Percentiles rank a stretch among this genome's conserved stretches.
These are phyloP conservation scores for Nasonia oneida DNA, from an alignment of 2,888 invertebrate species.

Conservation along the genomic window DNA sequence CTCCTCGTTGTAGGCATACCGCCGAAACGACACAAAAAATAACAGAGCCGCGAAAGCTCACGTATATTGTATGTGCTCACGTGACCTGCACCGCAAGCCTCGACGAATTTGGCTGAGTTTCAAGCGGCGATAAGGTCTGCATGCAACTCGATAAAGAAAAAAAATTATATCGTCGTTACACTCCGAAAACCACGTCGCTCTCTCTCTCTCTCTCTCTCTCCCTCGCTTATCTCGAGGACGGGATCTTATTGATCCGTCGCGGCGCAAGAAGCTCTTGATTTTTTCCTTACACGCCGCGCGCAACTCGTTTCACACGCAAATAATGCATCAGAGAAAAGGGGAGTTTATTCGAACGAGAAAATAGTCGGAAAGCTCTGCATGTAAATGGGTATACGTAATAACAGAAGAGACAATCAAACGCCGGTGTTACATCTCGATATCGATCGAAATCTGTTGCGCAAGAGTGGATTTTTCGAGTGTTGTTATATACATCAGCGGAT, in stretches of 20 bases:
- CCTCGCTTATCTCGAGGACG: not conserved
- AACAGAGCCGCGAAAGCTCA: not conserved
- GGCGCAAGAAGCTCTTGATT: not conserved
- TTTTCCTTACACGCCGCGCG: not conserved
- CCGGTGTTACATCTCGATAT: not conserved
- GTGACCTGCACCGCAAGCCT: not conserved
- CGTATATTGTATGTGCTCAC: not conserved
- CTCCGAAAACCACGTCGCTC: not conserved
- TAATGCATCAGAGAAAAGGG: no score
- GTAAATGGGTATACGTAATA: not conserved
- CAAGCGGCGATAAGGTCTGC: constrained; percentile 34
- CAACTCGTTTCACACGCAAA: not conserved
- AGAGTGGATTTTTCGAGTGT: not conserved
- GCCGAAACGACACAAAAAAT: not conserved
- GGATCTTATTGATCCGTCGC: not conserved
- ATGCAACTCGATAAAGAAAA: not conserved
- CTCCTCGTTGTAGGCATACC: not conserved
- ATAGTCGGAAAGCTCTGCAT: not conserved
- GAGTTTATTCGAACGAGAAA: no score
- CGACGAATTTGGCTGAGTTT: constrained; percentile 44
- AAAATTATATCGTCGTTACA: constrained; percentile 10
- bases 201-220: not conserved
- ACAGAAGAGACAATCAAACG: not conserved
- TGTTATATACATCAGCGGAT: not conserved
- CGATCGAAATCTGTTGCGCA: not conserved